These are phyloP conservation scores for Nezara viridula DNA, from an alignment of 2,888 invertebrate species.

Conservation along the genomic window DNA sequence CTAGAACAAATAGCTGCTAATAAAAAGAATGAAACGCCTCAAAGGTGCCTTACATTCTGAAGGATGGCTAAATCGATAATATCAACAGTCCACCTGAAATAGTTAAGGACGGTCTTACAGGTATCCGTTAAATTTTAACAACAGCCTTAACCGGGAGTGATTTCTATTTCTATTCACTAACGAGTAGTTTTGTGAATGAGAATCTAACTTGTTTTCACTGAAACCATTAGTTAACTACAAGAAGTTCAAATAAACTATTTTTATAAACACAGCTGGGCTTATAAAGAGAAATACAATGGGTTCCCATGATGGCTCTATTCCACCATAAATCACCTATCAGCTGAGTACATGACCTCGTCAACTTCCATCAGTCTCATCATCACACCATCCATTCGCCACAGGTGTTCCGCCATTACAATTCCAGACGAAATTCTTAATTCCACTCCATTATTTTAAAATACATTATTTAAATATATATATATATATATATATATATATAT, in stretches of 20 bases:
- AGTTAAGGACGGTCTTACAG: not conserved
- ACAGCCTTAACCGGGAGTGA: not conserved
- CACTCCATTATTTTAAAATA: not conserved
- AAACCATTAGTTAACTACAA: no score
- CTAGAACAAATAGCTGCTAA: no score
- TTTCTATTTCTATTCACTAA: not conserved
- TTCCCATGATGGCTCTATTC: not conserved
- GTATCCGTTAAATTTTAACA: not conserved
- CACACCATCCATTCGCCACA: not conserved
- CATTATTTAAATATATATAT: no score
- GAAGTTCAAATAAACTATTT: not conserved
- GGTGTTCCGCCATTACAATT: not conserved
- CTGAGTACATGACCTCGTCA: not conserved
- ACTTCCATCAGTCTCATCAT: not conserved
- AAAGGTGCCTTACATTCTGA: not conserved
- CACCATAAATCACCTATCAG: not conserved
- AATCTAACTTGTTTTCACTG: not conserved
- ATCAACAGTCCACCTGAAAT: not conserved
- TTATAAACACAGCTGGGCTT: not conserved
- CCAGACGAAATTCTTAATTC: not conserved
- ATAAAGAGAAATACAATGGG: not conserved
- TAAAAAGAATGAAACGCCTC: no score
- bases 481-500: no score
- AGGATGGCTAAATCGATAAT: not conserved
- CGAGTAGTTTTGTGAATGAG: not conserved